Evolutionary conservation across 2,113 vertebrate species (phyloP), one percentile per base, ranked within the genome.

Genomic region (Nothocercus julius): DNA sequence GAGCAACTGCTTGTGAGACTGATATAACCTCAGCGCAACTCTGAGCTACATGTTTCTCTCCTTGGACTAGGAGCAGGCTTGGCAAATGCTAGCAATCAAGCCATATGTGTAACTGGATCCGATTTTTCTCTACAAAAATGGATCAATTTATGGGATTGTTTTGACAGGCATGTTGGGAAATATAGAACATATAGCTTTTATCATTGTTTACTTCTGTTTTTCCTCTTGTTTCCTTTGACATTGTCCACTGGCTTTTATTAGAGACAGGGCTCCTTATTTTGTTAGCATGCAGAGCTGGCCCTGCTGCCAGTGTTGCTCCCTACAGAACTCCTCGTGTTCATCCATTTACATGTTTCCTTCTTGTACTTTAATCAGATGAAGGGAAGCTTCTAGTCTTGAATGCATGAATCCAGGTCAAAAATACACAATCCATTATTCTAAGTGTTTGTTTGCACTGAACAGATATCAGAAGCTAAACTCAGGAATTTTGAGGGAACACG

Each of bases 131-230:
- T 74, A 77, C 67, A 45, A 91, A 96, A 96, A 80, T 27, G 66
- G 85, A 91, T 96, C 83, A 72, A 7, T 95, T 96, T 88, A n/a
- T 40, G 76, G 45, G 45, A 86, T 69, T 87, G 75, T 87, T 97
- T 95, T 96, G 92, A 95, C 93, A 95, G 73, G 63, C 69, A 28
- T 93, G 67, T 97, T 87, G 75, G 92, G 92, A 91, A 95, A 96
- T 95, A 85, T 42, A 51, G 78, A 93, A 73, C 94, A 91, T 93
- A 61, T 8, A 62, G 81, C 85, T 90, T 94, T 92, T 67, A 80
- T 92, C 44, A 70, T 62, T 93, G 51, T 89, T 97, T 97, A 47
- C 77, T 93, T 89, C 53, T 95, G 77, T 10, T 96, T 89, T 89
- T 53, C 69, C 34, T 85, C 83, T 69, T 85, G 44, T 91, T 97